Base-by-base conservation (phyloP, 2,113 vertebrate species). In the Bathybates hornii region DNA sequence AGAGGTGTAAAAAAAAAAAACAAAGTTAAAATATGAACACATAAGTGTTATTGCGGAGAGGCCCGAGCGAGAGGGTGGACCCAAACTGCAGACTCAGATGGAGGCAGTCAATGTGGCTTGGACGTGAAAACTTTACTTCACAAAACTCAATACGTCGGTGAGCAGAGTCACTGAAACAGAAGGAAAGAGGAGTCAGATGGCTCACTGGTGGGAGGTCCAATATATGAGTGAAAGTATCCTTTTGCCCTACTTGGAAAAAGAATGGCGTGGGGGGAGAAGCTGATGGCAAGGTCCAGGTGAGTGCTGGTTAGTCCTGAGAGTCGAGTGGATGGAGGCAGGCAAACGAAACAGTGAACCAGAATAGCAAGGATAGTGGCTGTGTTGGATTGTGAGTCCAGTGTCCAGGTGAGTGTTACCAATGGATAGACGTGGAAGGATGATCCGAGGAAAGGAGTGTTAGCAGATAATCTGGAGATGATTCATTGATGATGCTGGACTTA, bases 211-310 rank as follows among this genome's bases (percentile, higher is more conserved):
- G 16, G 59, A 61, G 16, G 57, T 34, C 57, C 29, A 61, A 61
- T 19, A 61, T 34, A 19, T 61, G 29, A 61, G 57, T 10, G 57
- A 61, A 34, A 61, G 57, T 61, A 61, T 61, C 9, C 57, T 61
- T 34, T 61, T 34, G 5, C 57, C 1, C 57, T 10, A 61, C 57
- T 17, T 61, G 57, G 57, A 17, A 61, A 61, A 61, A 61, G 27
- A 61, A 61, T 6, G 1, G 8, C 5, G 1, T 32, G 14, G 3
- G 14, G 0, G 8, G 27, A 61, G 14, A 32, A 61, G 59, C 0
- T 63, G 16, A 63, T 63, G 16, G 59, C 9, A 19, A 63, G 59
- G 29, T 63, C 29, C 59, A 34, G 29, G 59, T 63, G 29, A 63
- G 5, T 34, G 2, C 29, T 34, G 9, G 24, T 34, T 34, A 34